Evolutionary conservation across 2,888 invertebrate species (phyloP), one percentile per base, ranked within the genome.

Genomic region (Hydriomena furcata): DNA sequence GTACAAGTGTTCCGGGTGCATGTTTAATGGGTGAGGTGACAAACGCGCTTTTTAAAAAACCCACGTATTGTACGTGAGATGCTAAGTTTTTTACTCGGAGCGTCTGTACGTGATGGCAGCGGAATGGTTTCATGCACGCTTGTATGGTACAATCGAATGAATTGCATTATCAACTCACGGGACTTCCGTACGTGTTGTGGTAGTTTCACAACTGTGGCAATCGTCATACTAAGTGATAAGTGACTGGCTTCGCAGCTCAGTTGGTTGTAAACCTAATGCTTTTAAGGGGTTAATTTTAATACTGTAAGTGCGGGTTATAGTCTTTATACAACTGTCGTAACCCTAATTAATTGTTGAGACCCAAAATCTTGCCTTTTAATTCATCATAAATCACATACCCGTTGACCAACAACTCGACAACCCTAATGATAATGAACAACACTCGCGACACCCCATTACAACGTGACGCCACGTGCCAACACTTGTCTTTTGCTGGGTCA

Each of bases 381-480:
- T 31, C 10, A 47, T 52, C 46, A 47, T 45, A 52, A 52, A 47
- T 50, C 46, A 47, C 42, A 55, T 50, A 45, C 40, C 38, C 51
- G 42, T 40, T 27, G 30, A 32, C 38, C 27, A 17, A 45, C 25
- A 23, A 43, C 4, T 38, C 43, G 58, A 46, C 56, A 56, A 31
- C 59, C 56, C 54, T 54, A 34, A 24, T 46, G 45, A 37, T 50
- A 52, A 55, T 45, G 54, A 57, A 48, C 51, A 48, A 50, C 47
- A 52, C 47, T 51, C 45, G 40, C 28, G 54, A 40, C 56, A 52
- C 32, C 56, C 42, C 54, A n/a, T 56, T 25, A 38, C 43, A 50
- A 12, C 3, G 38, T 27, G 30, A 31, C 40, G 45, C 35, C 59
- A 60, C 56, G 59, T 38, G 56, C 40, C 47, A 30, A 40, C 55